Conservation (phyloP, 2,113 vertebrate species). For the Lophotis ruficrista region DNA sequence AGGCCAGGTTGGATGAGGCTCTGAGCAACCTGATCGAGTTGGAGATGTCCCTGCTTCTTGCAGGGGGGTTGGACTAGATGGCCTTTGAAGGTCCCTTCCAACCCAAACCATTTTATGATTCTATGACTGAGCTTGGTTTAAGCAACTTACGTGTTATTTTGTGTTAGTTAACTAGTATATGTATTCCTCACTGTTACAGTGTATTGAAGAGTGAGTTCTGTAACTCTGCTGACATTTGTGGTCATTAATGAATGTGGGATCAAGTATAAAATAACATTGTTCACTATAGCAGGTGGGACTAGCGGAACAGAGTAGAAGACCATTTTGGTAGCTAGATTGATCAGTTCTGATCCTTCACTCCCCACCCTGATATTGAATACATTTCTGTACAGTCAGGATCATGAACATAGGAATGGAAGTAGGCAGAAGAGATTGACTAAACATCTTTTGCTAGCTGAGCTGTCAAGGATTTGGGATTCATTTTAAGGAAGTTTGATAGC, state of each 20-base stretch:
- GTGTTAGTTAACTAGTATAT: background rate
- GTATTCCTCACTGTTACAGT: background rate
- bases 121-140: background rate
- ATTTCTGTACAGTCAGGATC: background rate
- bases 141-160: background rate
- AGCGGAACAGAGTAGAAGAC: background rate
- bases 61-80: too few species aligned
- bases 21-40: too few species aligned
- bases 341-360: background rate
- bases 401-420: background rate
- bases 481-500: background rate
- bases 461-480: background rate
- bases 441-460: background rate
- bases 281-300: background rate
- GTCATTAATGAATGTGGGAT: background rate
- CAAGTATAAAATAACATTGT: background rate
- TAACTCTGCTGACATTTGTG: background rate
- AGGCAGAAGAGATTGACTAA: background rate
- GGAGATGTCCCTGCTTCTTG: too few species aligned
- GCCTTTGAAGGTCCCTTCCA: too few species aligned
- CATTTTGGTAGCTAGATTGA: background rate
- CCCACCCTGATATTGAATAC: fast-evolving
- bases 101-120: too few species aligned
- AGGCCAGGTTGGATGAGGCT: too few species aligned
- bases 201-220: background rate